Evolutionary conservation across 2,888 invertebrate species (phyloP), one percentile per base, ranked within the genome.

Genomic region (Antheraea yamamai): DNA sequence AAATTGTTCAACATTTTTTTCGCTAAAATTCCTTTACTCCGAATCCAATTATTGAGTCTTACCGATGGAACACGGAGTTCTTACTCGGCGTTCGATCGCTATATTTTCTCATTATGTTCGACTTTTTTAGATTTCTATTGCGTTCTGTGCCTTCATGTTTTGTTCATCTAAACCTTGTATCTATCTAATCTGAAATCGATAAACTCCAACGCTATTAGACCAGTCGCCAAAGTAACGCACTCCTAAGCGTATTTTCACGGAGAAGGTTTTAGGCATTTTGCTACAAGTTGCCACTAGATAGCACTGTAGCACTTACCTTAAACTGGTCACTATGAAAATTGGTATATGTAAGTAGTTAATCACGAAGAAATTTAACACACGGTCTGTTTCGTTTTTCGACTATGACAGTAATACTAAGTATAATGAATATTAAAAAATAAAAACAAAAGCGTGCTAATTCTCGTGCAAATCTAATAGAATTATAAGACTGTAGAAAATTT

Each of bases 1-100:
- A 92, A 92, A 92, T 92, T 90, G 91, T 89, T 86, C 85, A 89
- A 89, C 90, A 88, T 91, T 92, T 92, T 89, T 91, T 92, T 89
- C 87, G 85, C 87, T 88, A 88, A 92, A 90, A 91, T 90, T 91
- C 89, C 86, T 87, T 90, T 89, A 87, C 82, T 88, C 87, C 84
- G 86, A 91, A 91, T 92, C 90, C 89, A 91, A 91, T 92, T 91
- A 92, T 89, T 87, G 88, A 89, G 87, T 83, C 87, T 88, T 86
- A 87, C 86, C 85, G 84, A 88, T 88, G 85, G 85, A 86, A 87
- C 82, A 85, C 84, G 84, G 58, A 74, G 75, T 77, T 77, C 72
- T 74, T 70, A 73, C 55, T 68, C 77, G 78, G 79, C 80, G 82
- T 80, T 80, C 77, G 80, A 81, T 78, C 79, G 81, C 82, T 87